Conservation (phyloP, 2,797 vertebrate species). For the Siniperca undulata region DNA sequence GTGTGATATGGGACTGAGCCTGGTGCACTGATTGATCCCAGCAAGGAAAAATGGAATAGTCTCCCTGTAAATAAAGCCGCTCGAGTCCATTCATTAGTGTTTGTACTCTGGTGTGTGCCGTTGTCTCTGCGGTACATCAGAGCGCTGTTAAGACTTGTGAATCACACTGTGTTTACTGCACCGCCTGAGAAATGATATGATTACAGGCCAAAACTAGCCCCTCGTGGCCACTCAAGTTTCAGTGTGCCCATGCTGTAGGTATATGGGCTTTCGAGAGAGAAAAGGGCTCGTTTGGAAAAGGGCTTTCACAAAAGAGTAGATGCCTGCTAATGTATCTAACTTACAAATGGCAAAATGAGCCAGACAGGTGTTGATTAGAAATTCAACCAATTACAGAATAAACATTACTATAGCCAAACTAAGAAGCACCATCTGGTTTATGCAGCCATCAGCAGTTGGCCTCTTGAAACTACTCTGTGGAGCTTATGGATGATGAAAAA, state of each 20-base stretch:
- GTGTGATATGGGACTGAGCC: constrained; percentile 48
- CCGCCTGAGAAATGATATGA: constrained; percentile 47
- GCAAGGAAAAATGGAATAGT: constrained; percentile 64
- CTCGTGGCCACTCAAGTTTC: constrained; percentile 28
- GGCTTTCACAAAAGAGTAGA: constrained; percentile 8
- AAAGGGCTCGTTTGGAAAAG: constrained; percentile 1
- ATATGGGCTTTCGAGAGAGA: background rate
- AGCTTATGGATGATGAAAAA: constrained; percentile 10
- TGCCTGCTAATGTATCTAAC: constrained; percentile 17
- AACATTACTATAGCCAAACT: background rate
- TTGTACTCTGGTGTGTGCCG: constrained; percentile 12
- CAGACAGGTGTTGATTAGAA: constrained; percentile 36
- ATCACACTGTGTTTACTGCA: constrained; percentile 51
- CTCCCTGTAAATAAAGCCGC: constrained; percentile 49
- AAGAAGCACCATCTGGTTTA: constrained; percentile 34
- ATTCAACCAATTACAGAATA: constrained; percentile 32
- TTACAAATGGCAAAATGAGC: constrained; percentile 4
- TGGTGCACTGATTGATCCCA: constrained; percentile 49
- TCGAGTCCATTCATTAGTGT: constrained; percentile 51
- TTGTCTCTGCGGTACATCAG: constrained; percentile 26
- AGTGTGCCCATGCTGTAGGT: background rate
- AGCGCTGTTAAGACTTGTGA: constrained; percentile 37
- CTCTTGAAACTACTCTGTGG: constrained; percentile 20
- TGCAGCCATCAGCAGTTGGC: constrained; percentile 25
- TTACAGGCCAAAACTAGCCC: constrained; percentile 41